phyloP scores from a whole-genome alignment of 2,888 invertebrate species.

The Euzophera pinguis region DNA sequence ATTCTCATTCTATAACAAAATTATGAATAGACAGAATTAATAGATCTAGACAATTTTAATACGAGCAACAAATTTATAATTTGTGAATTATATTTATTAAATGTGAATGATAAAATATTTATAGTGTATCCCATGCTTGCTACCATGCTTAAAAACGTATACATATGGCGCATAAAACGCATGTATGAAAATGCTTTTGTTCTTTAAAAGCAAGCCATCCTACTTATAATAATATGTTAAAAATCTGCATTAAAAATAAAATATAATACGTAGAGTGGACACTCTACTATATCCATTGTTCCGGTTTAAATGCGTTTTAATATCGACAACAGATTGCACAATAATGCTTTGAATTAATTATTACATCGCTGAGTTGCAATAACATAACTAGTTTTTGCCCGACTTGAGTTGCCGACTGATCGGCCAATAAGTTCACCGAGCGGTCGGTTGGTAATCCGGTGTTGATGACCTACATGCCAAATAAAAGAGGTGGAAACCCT shows the following conservation, averaged over 20 bases:
- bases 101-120: too few relatives aligned
- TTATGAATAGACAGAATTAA: too few relatives aligned
- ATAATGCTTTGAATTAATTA: conserved; percentile 65
- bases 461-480: conserved; percentile 26
- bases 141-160: too few relatives aligned
- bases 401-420: conserved; percentile 22
- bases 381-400: conserved; percentile 40
- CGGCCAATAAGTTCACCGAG: conserved; percentile 28
- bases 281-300: conserved; percentile 28
- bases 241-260: neutral
- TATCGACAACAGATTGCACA: conserved; percentile 60
- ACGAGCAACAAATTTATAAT: too few relatives aligned
- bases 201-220: too few relatives aligned
- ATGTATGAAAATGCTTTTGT: too few relatives aligned
- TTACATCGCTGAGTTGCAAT: conserved; percentile 50
- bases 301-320: conserved; percentile 51
- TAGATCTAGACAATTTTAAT: too few relatives aligned
- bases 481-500: neutral
- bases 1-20: too few relatives aligned
- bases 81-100: too few relatives aligned
- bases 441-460: neutral
- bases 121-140: too few relatives aligned
- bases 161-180: too few relatives aligned
- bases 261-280: neutral
- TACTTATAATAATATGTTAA: too few relatives aligned